Base-by-base conservation (phyloP, 2,113 vertebrate genomes). In the Myodes glareolus region DNA sequence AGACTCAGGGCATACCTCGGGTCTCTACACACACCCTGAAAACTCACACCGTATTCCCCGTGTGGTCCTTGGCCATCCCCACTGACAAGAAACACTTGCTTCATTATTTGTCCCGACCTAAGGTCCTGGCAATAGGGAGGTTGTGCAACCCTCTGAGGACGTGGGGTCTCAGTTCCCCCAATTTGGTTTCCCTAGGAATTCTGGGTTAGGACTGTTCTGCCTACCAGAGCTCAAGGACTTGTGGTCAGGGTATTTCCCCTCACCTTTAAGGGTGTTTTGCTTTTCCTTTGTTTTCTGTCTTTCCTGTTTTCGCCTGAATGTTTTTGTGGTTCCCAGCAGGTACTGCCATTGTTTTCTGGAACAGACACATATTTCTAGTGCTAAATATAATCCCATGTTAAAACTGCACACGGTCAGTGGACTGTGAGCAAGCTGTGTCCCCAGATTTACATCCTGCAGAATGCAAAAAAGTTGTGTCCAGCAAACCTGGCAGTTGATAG, bases 331-430 rank as follows among this genome's bases (percentile, higher is more conserved):
- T 81, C 80, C 55, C 52, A 87, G 90, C 52, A 87, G 29, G 33
- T 58, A 55, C 19, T 76, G 94, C 42, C 33, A 58, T 81, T 91
- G 84, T 97, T 96, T 90, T 77, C 73, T 61, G 19, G 80, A 65
- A 88, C 45, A 42, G n/a, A 92, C 61, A 94, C 67, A 31, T 55
- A 10, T 23, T 94, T 73, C 88, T 6, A 50, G n/a, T 50, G 58
- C 77, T 42, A 33, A 47, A 58, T 12, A 70, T 55, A 73, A 17
- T 45, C n/a, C 65, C 12, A 3, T 58, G 61, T 87, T 90, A 52
- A 85, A 88, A 52, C 50, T 55, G 25, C 16, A 39, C 31, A 16
- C 1, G 1, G 33, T 85, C 63, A 55, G 42, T 33, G 81, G 9
- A 39, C 25, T 39, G 42, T 73, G 63, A 70, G 39, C 33, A 33